A percentile compares a stretch with the other conserved stretches of the same genome.
Evolutionary conservation across 2,888 invertebrate species (phyloP).

Genomic region (Drosophila flavopinicola): DNA sequence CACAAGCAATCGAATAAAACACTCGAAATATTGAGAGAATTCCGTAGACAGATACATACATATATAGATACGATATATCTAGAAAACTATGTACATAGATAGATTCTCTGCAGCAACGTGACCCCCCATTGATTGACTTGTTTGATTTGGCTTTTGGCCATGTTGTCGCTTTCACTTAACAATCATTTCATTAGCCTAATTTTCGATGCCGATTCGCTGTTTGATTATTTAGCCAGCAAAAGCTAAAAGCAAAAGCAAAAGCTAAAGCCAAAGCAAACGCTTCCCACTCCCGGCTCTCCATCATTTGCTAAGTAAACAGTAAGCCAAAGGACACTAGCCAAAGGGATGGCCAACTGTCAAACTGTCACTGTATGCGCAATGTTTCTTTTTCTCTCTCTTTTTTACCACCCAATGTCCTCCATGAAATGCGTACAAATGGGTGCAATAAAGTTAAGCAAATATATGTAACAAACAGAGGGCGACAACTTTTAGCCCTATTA

Average conservation of each 20-base stretch:
- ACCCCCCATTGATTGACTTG: slow-evolving; percentile 23
- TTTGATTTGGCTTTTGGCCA: slow-evolving; percentile 33
- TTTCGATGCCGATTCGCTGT: slow-evolving; percentile 49
- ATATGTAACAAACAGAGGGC: no score
- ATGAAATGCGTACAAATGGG: neutral
- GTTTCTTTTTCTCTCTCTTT: slow-evolving; percentile 2
- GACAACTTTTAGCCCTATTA: no score
- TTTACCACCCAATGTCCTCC: neutral
- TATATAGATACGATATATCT: no score
- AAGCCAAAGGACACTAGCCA: slow-evolving; percentile 4
- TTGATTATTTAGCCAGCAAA: slow-evolving; percentile 40
- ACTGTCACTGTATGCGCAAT: slow-evolving; percentile 49
- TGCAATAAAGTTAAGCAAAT: neutral
- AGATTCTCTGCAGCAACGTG: no score
- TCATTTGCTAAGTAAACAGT: slow-evolving; percentile 55
- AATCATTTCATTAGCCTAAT: slow-evolving; percentile 75
- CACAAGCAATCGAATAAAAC: slow-evolving; percentile 18
- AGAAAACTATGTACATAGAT: no score
- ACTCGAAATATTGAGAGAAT: slow-evolving; percentile 9
- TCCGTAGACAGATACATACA: neutral
- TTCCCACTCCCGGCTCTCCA: slow-evolving; percentile 10
- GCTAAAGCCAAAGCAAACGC: slow-evolving; percentile 16
- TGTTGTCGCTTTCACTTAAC: slow-evolving; percentile 61
- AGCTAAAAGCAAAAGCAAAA: slow-evolving; percentile 31
- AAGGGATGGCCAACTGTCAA: slow-evolving; percentile 33